Percentiles rank a stretch among this genome's conserved stretches.
phyloP scores from a whole-genome alignment of 2,113 vertebrate species.

The Osmerus eperlanus region DNA sequence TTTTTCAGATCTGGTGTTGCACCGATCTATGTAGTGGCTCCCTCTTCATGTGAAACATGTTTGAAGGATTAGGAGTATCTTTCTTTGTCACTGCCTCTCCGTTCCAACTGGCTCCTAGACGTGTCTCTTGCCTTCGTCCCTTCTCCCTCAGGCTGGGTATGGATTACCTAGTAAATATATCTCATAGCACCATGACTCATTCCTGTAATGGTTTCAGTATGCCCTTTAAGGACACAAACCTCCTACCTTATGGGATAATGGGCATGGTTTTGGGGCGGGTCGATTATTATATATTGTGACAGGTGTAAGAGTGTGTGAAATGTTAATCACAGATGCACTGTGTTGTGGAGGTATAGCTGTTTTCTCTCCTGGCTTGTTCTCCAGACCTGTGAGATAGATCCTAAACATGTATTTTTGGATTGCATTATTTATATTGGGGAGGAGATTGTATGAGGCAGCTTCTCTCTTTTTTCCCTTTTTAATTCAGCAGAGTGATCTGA shows the following conservation, averaged over 20 bases:
- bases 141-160: slow-evolving; percentile 36
- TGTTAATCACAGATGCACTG: neutral
- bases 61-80: slow-evolving; percentile 53
- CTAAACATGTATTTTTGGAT: slow-evolving; percentile 41
- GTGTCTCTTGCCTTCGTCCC: slow-evolving; percentile 39
- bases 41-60: slow-evolving; percentile 42
- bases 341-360: neutral
- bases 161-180: neutral
- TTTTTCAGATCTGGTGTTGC: slow-evolving; percentile 3
- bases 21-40: neutral
- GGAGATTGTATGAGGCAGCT: slow-evolving; percentile 35
- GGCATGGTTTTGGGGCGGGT: neutral
- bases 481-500: slow-evolving; percentile 63
- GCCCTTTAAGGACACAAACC: neutral
- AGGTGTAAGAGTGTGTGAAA: slow-evolving; percentile 17
- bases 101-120: slow-evolving; percentile 45
- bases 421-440: slow-evolving; percentile 41
- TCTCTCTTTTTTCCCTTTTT: slow-evolving; percentile 36
- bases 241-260: neutral
- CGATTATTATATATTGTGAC: slow-evolving; percentile 8
- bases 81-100: slow-evolving; percentile 45
- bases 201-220: neutral
- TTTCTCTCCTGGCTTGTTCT: neutral
- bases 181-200: neutral
- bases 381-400: slow-evolving; percentile 9